Conservation (phyloP, 2,888 invertebrate species). For the Drosophila helvetica region DNA sequence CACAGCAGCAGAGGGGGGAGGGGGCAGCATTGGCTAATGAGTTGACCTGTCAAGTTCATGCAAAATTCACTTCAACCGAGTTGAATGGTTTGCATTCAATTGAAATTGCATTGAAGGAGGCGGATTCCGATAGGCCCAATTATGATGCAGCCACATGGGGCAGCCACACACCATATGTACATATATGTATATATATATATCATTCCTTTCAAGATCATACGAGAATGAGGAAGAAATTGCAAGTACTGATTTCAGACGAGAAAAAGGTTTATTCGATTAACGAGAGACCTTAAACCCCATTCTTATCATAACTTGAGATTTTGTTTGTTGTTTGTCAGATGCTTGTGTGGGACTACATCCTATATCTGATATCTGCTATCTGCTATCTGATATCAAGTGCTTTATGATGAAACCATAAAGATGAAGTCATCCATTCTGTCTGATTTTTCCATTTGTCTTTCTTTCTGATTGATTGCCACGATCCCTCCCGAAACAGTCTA, state of each 20-base stretch:
- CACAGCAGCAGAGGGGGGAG: slow-evolving; percentile 1
- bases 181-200: too few relatives aligned
- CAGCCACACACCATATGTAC: too few relatives aligned
- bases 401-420: not conserved
- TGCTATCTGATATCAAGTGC: not conserved
- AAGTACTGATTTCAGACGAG: too few relatives aligned
- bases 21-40: slow-evolving; percentile 4
- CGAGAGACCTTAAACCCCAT: not conserved
- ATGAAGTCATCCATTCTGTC: slow-evolving; percentile 17
- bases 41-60: slow-evolving; percentile 46
- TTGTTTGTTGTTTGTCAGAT: not conserved
- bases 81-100: slow-evolving; percentile 29
- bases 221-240: not conserved
- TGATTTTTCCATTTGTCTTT: not conserved
- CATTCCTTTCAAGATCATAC: too few relatives aligned
- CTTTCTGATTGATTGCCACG: slow-evolving; percentile 23
- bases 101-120: slow-evolving; percentile 25
- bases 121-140: not conserved
- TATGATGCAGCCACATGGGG: not conserved
- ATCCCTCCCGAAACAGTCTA: too few relatives aligned
- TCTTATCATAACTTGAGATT: not conserved
- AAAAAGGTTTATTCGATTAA: not conserved
- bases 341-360: not conserved
- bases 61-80: slow-evolving; percentile 19
- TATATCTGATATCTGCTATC: slow-evolving; percentile 6